Evolutionary conservation across 2,113 vertebrate species (phyloP), one percentile per base, ranked within the genome.

Genomic region (Rhinichthys klamathensis): DNA sequence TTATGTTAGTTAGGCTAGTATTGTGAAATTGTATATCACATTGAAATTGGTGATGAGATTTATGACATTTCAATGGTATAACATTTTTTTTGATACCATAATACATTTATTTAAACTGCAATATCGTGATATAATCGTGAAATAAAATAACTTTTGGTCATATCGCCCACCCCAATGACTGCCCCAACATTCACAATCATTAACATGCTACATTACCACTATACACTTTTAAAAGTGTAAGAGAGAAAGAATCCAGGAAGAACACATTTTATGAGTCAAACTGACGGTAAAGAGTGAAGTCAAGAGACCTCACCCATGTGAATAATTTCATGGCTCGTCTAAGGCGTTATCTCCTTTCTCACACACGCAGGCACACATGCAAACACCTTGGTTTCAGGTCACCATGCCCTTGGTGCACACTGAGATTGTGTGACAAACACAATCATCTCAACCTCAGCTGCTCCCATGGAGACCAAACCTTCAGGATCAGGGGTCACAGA

Each of bases 361-460:
- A 70, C 76, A 84, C 81, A 87, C 85, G 51, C 51, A 76, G 30
- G 60, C 82, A 86, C 78, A 77, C 87, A 91, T 63, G 25, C 86
- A 86, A 88, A 90, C 90, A 77, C 86, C 85, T 77, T 63, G 67
- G 91, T 94, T 91, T 93, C 91, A 90, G 92, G 94, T 94, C 91
- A 88, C 86, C 87, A 83, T 94, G 92, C 89, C 94, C 93, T 93
- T 77, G 83, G 90, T 87, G 80, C 89, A 90, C 80, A 9, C 88
- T 89, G 90, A 90, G 80, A 83, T 80, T 80, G 84, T 81, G 70
- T 82, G 70, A 74, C 81, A 83, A 83, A 83, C 63, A 78, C 30
- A 79, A 75, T 87, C 58, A 73, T 85, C 76, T 75, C 80, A 78
- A 38, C 81, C 38, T 82, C 78, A 73, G 82, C 49, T 27, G 80